These are phyloP conservation scores for Pseudomyrmex flavicornis DNA, from an alignment of 1,140 invertebrate genomes.

Conservation along the genomic window DNA sequence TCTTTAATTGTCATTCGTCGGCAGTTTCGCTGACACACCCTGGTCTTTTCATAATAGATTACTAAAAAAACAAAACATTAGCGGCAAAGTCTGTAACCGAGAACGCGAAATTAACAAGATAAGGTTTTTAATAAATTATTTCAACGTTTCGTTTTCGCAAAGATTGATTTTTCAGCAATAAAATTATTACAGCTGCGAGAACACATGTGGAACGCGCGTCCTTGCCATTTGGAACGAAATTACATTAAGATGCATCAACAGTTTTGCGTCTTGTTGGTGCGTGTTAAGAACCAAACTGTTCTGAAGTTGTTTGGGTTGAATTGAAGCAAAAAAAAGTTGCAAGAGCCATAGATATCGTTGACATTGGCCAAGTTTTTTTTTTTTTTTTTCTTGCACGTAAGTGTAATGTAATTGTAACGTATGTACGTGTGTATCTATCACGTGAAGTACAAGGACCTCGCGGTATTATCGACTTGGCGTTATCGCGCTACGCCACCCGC, in stretches of 20 bases:
- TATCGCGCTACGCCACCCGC: neutral
- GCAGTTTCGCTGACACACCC: neutral
- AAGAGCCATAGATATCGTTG: neutral
- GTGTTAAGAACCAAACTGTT: too few relatives aligned
- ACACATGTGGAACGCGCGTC: neutral
- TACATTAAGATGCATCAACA: neutral
- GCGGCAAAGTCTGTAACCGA: neutral
- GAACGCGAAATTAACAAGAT: neutral
- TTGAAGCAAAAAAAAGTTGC: neutral
- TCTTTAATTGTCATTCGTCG: neutral
- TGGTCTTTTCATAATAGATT: neutral
- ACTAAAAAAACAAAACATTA: neutral
- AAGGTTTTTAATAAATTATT: neutral
- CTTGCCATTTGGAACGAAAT: neutral
- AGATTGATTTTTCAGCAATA: too few relatives aligned
- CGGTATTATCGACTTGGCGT: neutral
- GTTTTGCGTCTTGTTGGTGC: neutral
- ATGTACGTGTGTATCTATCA: too few relatives aligned
- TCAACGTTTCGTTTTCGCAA: neutral
- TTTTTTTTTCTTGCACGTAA: neutral
- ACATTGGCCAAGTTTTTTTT: neutral
- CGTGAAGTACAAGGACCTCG: conserved; percentile 14
- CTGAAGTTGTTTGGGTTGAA: neutral
- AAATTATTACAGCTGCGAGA: too few relatives aligned
- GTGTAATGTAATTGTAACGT: too few relatives aligned